Percentiles rank a stretch among this genome's conserved stretches.
Evolutionary conservation across 2,797 vertebrate genomes (phyloP).

Genomic region (Knipowitschia caucasica): DNA sequence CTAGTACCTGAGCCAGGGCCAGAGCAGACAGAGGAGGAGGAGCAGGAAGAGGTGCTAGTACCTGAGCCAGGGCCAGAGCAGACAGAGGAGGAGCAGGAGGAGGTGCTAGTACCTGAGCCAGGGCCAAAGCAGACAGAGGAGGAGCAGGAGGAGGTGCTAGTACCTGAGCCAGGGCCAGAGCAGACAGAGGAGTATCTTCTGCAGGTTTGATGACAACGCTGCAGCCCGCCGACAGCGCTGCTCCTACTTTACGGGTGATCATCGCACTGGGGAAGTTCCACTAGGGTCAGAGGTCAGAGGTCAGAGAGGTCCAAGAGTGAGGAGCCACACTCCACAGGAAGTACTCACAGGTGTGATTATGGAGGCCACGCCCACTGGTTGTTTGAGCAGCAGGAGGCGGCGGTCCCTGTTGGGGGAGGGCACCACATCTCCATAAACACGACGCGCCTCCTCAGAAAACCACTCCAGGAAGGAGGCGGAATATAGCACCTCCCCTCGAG

Average conservation of each 20-base stretch:
- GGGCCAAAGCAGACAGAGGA: no score
- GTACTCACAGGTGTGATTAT: constrained; percentile 90
- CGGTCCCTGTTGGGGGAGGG: constrained; percentile 70
- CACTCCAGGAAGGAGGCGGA: constrained; percentile 91
- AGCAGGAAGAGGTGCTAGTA: no score
- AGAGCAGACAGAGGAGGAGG: no score
- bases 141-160: no score
- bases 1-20: no score
- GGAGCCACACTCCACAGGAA: no score
- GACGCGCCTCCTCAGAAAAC: constrained; percentile 92
- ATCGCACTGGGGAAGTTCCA: constrained; percentile 99
- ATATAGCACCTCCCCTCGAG: constrained; percentile 83
- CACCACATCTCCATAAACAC: constrained; percentile 89
- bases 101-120: no score
- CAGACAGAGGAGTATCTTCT: constrained; percentile 93
- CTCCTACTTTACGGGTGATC: constrained; percentile 95
- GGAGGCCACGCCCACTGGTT: constrained; percentile 88
- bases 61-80: no score
- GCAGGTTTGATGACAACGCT: constrained; percentile 93
- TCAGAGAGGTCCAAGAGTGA: no score
- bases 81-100: no score
- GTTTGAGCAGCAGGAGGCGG: constrained; percentile 86
- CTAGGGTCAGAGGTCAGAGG: no score
- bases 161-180: constrained; percentile 94
- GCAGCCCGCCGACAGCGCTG: constrained; percentile 91